Evolutionary conservation across 2,888 invertebrate genomes (phyloP).

Genomic region (Dolichopus griseipennis): DNA sequence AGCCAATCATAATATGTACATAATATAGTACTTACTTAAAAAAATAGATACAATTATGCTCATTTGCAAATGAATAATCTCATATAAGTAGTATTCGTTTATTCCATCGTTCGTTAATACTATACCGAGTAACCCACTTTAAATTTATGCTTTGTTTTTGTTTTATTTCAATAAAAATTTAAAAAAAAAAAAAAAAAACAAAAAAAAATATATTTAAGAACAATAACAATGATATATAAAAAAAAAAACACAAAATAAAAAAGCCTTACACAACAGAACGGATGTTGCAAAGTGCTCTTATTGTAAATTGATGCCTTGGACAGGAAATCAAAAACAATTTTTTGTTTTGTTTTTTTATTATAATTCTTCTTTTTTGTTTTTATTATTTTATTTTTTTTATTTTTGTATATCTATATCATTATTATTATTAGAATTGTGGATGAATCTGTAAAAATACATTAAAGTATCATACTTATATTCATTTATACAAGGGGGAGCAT

Average conservation of each 20-base stretch:
- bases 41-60: no score
- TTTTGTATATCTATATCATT: no score
- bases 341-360: neutral
- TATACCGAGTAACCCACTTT: neutral
- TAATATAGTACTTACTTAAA: no score
- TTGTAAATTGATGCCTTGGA: slow-evolving; percentile 16
- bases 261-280: slow-evolving; percentile 13
- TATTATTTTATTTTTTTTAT: neutral
- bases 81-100: no score
- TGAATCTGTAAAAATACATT: no score
- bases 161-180: neutral
- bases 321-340: slow-evolving; percentile 15
- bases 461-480: no score
- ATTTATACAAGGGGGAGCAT: no score
- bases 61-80: no score
- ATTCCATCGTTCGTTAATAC: neutral
- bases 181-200: neutral
- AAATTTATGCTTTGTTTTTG: neutral
- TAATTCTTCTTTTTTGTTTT: neutral
- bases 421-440: no score
- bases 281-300: slow-evolving; percentile 14
- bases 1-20: no score
- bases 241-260: neutral
- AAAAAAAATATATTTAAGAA: neutral
- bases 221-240: neutral